phyloP scores from a whole-genome alignment of 1,140 invertebrate genomes.

The Copidosoma floridanum region DNA sequence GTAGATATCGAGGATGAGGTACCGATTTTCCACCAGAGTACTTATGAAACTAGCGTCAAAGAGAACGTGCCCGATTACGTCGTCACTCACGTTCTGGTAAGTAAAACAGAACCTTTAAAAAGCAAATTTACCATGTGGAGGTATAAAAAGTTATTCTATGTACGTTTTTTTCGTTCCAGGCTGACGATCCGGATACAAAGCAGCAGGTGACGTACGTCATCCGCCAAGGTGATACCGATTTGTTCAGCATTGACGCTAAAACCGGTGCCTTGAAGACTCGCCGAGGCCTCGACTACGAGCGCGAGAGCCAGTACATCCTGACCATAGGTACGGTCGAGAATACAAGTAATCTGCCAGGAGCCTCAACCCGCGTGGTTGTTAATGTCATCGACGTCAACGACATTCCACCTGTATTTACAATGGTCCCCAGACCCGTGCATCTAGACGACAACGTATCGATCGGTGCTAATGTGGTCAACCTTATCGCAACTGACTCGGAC shows the following conservation, averaged over 20 bases:
- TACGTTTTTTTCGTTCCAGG: constrained; percentile 57
- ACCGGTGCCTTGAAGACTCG: constrained; percentile 75
- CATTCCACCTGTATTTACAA: constrained; percentile 81
- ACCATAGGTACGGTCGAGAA: constrained; percentile 82
- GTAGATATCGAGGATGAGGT: constrained; percentile 81
- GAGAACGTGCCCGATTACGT: constrained; percentile 78
- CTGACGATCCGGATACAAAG: constrained; percentile 76
- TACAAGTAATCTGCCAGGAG: constrained; percentile 64
- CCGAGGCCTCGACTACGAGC: constrained; percentile 77
- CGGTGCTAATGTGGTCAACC: constrained; percentile 74
- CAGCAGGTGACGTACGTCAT: constrained; percentile 83
- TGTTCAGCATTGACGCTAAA: constrained; percentile 79
- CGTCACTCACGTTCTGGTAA: constrained; percentile 70
- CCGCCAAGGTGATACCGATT: constrained; percentile 73
- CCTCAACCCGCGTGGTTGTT: constrained; percentile 73
- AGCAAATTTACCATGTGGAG: too few species aligned
- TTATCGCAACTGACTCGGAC: constrained; percentile 78
- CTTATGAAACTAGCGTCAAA: constrained; percentile 75
- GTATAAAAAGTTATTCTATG: too few species aligned
- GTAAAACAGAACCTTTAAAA: too few species aligned
- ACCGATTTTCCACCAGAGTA: constrained; percentile 72
- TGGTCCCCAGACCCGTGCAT: constrained; percentile 75
- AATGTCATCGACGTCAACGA: constrained; percentile 80
- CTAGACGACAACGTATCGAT: constrained; percentile 80
- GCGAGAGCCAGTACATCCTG: constrained; percentile 69